Percentiles rank a stretch among this genome's conserved stretches.
Conservation (phyloP, 2,888 invertebrate species). For the Drosophila histrio region DNA sequence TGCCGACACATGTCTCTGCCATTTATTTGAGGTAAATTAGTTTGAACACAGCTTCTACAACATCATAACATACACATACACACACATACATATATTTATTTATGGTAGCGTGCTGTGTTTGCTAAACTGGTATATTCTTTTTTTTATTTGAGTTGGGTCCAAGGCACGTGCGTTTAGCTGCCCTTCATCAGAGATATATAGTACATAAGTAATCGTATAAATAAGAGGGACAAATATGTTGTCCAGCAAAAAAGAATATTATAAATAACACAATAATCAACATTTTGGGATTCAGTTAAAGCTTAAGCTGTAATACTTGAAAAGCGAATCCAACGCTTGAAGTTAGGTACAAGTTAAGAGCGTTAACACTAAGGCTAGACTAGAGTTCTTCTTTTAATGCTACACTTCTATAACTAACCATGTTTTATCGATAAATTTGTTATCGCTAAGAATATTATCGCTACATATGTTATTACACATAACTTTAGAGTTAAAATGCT, state of each 20-base stretch:
- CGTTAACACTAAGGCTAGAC: too few species aligned
- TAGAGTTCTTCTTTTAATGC: too few species aligned
- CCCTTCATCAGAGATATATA: slow-evolving; percentile 2
- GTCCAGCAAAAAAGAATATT: slow-evolving; percentile 28
- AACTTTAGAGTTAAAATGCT: too few species aligned
- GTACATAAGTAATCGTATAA: slow-evolving; percentile 2
- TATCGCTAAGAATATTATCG: too few species aligned
- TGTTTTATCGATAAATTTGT: too few species aligned
- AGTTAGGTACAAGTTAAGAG: neutral
- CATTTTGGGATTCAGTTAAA: neutral
- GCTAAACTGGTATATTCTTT: neutral
- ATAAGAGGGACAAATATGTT: slow-evolving; percentile 1
- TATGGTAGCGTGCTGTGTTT: slow-evolving; percentile 12
- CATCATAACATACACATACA: neutral
- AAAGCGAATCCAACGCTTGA: too few species aligned
- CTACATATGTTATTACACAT: too few species aligned
- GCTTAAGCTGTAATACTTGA: neutral
- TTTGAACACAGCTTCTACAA: slow-evolving; percentile 13
- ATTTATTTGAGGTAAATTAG: slow-evolving; percentile 47
- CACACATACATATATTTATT: slow-evolving; percentile 19
- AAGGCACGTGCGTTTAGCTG: slow-evolving; percentile 27
- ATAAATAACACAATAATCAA: slow-evolving; percentile 17
- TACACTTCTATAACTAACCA: too few species aligned
- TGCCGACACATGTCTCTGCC: slow-evolving; percentile 45
- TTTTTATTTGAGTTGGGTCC: slow-evolving; percentile 39